phyloP scores from a whole-genome alignment of 2,113 vertebrate genomes.

The Corythaeola cristata region DNA sequence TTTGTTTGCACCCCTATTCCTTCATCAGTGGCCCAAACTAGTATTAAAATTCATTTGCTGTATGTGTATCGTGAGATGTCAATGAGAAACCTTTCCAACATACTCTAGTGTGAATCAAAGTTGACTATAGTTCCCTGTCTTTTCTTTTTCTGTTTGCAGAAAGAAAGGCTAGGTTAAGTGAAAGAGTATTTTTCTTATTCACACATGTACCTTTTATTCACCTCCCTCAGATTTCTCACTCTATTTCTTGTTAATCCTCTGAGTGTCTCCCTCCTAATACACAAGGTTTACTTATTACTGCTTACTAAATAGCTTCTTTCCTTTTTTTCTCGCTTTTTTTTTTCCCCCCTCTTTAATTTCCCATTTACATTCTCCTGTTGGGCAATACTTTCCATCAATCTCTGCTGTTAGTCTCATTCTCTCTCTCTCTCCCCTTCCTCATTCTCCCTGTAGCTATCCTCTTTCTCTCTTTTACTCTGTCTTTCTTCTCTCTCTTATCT shows the following conservation, averaged over 20 bases:
- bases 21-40: background rate
- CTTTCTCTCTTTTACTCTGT: background rate
- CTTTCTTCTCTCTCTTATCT: background rate
- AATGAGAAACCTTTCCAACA: background rate
- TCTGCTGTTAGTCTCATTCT: background rate
- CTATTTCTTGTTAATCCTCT: background rate
- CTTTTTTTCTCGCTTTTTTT: background rate
- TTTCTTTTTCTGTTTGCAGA: background rate
- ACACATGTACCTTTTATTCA: background rate
- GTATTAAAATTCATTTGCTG: background rate
- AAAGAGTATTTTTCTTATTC: background rate
- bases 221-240: background rate
- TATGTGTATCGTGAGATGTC: background rate
- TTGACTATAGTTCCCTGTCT: background rate
- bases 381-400: background rate
- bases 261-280: background rate
- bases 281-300: background rate
- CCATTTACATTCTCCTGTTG: background rate
- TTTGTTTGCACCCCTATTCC: background rate
- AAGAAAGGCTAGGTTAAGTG: background rate
- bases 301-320: background rate
- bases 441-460: background rate
- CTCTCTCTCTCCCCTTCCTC: background rate
- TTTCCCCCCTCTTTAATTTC: background rate
- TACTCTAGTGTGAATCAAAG: background rate